phyloP scores from a whole-genome alignment of 1,140 invertebrate genomes.

The Vollenhovia emeryi region DNA sequence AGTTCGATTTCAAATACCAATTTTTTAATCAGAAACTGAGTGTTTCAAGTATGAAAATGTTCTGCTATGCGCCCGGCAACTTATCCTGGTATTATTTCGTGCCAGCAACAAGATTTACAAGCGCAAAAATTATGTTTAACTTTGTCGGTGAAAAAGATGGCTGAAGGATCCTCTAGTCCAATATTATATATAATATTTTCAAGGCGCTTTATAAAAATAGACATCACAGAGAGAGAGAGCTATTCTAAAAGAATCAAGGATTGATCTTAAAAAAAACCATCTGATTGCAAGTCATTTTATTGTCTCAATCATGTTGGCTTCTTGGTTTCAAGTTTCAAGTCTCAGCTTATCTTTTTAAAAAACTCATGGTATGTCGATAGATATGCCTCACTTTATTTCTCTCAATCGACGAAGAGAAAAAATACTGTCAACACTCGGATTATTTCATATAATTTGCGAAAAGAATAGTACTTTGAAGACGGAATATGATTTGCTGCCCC shows the following conservation, averaged over 20 bases:
- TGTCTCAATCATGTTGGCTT: neutral
- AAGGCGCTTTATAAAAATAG: neutral
- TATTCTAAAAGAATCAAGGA: neutral
- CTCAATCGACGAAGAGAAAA: too few species aligned
- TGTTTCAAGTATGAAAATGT: too few species aligned
- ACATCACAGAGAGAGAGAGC: neutral
- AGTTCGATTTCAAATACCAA: too few species aligned
- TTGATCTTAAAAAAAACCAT: neutral
- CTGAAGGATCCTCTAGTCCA: too few species aligned
- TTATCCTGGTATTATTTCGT: too few species aligned
- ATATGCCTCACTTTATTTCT: neutral
- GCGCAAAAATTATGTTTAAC: too few species aligned
- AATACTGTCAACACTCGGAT: neutral
- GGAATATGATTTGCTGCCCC: slow-evolving; percentile 36
- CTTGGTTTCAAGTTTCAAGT: neutral
- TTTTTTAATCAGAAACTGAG: too few species aligned
- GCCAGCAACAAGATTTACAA: too few species aligned
- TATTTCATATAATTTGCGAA: neutral
- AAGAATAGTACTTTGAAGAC: neutral
- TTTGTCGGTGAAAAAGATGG: too few species aligned
- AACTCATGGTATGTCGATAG: neutral
- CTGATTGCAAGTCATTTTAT: too few species aligned
- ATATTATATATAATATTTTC: too few species aligned
- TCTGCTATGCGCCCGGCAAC: too few species aligned
- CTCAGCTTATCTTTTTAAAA: neutral